Evolutionary conservation across 2,113 vertebrate species (phyloP).

Genomic region (Bubalus kerabau): DNA sequence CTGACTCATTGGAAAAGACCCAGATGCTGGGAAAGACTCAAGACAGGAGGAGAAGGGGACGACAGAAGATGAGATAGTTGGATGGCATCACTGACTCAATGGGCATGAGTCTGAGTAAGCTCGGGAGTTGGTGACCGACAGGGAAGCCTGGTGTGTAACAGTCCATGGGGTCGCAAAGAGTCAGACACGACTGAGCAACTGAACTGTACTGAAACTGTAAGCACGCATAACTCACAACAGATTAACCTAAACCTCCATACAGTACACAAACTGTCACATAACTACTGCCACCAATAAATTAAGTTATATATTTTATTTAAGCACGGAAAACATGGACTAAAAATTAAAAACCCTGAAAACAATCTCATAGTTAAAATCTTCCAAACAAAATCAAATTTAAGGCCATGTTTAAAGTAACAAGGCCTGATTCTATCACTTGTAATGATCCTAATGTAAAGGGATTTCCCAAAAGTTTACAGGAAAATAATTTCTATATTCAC

Average conservation of each 20-base stretch:
- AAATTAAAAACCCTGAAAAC: neutral
- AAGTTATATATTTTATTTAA: neutral
- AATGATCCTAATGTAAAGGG: neutral
- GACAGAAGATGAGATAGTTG: too few species aligned
- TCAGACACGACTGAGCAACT: too few species aligned
- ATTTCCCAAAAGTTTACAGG: neutral
- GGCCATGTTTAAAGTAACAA: neutral
- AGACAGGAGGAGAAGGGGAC: too few species aligned
- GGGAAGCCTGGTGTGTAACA: too few species aligned
- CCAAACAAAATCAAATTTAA: slow-evolving; percentile 3
- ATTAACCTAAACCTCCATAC: neutral
- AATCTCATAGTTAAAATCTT: neutral
- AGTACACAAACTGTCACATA: neutral
- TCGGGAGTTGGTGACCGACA: too few species aligned
- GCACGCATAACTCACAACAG: neutral
- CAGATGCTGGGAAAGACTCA: too few species aligned
- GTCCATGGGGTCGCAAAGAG: too few species aligned
- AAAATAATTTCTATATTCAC: neutral
- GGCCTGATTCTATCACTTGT: neutral
- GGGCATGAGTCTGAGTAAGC: too few species aligned
- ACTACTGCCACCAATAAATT: neutral
- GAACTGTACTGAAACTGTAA: neutral
- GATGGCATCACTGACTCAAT: too few species aligned
- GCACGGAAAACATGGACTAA: neutral
- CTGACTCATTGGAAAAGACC: neutral